phyloP scores from a whole-genome alignment of 2,797 vertebrate species.

The Acanthis flammea region DNA sequence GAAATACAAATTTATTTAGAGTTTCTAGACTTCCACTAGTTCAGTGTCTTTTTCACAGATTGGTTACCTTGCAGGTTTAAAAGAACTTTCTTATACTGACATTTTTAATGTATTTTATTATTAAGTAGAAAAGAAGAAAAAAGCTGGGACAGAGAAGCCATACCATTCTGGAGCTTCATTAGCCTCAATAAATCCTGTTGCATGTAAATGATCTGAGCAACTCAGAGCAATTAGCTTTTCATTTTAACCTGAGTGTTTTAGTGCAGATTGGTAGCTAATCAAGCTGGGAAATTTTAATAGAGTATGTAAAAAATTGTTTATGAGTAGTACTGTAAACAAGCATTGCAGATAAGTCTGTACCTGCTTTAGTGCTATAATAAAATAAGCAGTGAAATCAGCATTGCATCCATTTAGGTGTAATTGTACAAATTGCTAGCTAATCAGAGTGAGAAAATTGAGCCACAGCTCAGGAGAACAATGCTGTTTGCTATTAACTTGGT shows the following conservation, averaged over 20 bases:
- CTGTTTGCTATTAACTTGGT: constrained; percentile 35
- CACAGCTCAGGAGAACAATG: constrained; percentile 45
- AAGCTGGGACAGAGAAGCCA: not conserved
- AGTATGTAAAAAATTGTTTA: constrained; percentile 61
- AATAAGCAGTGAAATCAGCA: constrained; percentile 63
- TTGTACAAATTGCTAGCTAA: constrained; percentile 72
- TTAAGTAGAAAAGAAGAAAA: constrained; percentile 17
- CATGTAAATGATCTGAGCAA: constrained; percentile 60
- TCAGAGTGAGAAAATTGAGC: constrained; percentile 63
- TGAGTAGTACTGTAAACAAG: constrained; percentile 67
- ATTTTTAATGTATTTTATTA: not conserved
- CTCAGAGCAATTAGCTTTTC: constrained; percentile 63
- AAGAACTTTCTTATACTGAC: not conserved
- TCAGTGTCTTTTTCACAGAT: not conserved
- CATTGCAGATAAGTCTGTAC: constrained; percentile 42
- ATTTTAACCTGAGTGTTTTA: constrained; percentile 68
- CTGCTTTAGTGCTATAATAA: constrained; percentile 65
- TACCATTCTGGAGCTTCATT: constrained; percentile 41
- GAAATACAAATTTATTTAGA: not conserved
- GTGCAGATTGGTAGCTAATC: constrained; percentile 69
- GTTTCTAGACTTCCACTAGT: not conserved
- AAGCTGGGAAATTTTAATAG: constrained; percentile 66
- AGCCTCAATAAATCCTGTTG: constrained; percentile 57
- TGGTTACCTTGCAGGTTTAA: not conserved
- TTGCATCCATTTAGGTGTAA: constrained; percentile 64